Conservation (phyloP, 2,113 vertebrate species). For the Mormyrus lacerda region DNA sequence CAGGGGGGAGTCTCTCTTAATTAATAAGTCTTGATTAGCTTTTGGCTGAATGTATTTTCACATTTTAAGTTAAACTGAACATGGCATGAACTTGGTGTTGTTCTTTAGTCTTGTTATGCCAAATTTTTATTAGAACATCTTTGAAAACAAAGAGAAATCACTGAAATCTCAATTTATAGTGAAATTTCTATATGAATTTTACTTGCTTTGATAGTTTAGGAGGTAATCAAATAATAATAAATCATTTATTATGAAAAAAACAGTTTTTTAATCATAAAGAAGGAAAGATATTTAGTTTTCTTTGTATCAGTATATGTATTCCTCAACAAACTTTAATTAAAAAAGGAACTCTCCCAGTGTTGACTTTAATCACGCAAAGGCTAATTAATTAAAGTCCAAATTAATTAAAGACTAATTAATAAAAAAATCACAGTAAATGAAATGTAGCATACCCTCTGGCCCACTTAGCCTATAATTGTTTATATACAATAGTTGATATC, state of each 20-base stretch:
- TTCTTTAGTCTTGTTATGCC: background rate
- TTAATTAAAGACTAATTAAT: background rate
- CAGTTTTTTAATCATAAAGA: background rate
- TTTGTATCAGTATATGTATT: background rate
- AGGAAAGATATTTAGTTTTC: background rate
- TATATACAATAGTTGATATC: background rate
- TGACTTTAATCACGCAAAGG: background rate
- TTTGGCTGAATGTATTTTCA: background rate
- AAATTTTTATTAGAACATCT: background rate
- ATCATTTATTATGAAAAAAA: background rate
- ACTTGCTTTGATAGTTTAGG: background rate
- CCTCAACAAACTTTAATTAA: constrained; percentile 4
- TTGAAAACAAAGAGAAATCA: background rate
- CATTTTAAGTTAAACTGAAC: background rate
- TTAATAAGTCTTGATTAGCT: background rate
- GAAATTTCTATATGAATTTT: background rate
- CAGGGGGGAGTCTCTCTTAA: background rate
- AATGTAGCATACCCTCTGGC: background rate
- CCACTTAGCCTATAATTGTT: background rate
- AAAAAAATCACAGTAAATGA: background rate
- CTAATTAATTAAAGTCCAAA: background rate
- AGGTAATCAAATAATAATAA: background rate
- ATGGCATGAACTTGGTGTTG: background rate
- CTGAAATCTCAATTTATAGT: background rate
- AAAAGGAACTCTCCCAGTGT: background rate